Base-by-base conservation (phyloP, 2,888 invertebrate species). In the Aporophyla lueneburgensis region DNA sequence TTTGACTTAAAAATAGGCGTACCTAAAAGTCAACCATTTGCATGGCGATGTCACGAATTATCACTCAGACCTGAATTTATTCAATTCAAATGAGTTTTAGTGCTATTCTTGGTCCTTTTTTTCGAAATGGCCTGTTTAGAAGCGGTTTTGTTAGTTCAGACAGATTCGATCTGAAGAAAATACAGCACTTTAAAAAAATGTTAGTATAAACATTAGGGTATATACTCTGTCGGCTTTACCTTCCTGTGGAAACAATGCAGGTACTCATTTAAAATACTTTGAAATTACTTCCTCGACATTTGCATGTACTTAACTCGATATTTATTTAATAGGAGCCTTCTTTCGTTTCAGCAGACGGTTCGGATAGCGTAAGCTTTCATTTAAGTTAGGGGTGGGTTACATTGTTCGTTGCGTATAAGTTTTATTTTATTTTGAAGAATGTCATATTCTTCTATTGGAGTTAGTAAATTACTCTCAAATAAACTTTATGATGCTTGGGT, bases 251-350 rank as follows among this genome's bases (percentile, higher is more conserved):
- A 78, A 70, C 70, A 81, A 68, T 71, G 56, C 85, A 81, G 74
- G 51, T 74, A n/a, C 67, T 67, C 56, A 62, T 75, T 21, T 59
- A 78, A 78, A 86, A 78, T 74, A 78, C 78, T 72, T 81, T 87
- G 51, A 84, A 87, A 83, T 80, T 82, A 80, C 74, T 82, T 84
- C 56, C 76, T 49, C 63, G 16, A 40, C 66, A 86, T 87, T 87
- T 83, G 86, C 85, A 86, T 83, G 43, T 81, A 85, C 85, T 84
- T 84, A 74, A 75, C 63, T 85, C 71, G 68, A 77, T 85, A 88
- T 85, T 87, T 86, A 86, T 87, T 87, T 86, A 83, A 78, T 76
- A 77, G 73, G 27, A 76, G 54, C 67, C 43, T 81, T 81, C 69
- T 79, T 85, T 83, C 63, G 51, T 78, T 53, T 43, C n/a, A 65